These are phyloP conservation scores for Halcyon malimbica DNA, from an alignment of 2,113 vertebrate species.

Conservation along the genomic window DNA sequence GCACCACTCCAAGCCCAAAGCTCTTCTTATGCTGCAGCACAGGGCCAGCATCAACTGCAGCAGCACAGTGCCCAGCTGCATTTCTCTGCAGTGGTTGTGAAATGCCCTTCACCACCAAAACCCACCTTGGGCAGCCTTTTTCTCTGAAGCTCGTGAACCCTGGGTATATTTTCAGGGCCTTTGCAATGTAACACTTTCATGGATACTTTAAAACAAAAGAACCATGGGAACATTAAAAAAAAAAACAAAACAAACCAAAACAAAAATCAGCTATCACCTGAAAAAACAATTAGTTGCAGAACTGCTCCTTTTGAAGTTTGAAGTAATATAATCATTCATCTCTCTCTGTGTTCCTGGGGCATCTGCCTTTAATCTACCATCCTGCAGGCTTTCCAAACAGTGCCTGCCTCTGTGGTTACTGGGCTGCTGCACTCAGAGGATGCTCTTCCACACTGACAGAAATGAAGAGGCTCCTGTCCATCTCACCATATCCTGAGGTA, in stretches of 20 bases:
- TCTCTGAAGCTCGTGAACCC: not conserved
- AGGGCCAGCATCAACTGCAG: not conserved
- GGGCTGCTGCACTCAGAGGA: not conserved
- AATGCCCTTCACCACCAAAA: not conserved
- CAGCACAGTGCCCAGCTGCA: not conserved
- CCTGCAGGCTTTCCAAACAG: not conserved
- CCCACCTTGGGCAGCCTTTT: not conserved
- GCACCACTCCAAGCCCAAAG: not conserved
- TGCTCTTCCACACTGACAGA: not conserved
- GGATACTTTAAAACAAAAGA: not conserved
- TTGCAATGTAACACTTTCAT: not conserved
- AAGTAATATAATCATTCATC: not conserved
- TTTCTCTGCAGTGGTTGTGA: not conserved
- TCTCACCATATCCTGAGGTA: not conserved
- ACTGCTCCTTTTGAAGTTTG: not conserved
- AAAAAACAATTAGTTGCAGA: conserved; percentile 1
- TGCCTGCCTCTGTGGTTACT: not conserved
- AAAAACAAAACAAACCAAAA: not conserved
- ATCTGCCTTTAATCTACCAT: conserved; percentile 25
- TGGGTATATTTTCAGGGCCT: not conserved
- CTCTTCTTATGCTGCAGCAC: not conserved
- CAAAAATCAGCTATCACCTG: not conserved
- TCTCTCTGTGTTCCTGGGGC: not conserved
- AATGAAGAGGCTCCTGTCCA: fast-evolving
- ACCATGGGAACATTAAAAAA: not conserved